These are phyloP conservation scores for Drosophila suboccidentalis DNA, from an alignment of 2,888 invertebrate genomes.

Conservation along the genomic window DNA sequence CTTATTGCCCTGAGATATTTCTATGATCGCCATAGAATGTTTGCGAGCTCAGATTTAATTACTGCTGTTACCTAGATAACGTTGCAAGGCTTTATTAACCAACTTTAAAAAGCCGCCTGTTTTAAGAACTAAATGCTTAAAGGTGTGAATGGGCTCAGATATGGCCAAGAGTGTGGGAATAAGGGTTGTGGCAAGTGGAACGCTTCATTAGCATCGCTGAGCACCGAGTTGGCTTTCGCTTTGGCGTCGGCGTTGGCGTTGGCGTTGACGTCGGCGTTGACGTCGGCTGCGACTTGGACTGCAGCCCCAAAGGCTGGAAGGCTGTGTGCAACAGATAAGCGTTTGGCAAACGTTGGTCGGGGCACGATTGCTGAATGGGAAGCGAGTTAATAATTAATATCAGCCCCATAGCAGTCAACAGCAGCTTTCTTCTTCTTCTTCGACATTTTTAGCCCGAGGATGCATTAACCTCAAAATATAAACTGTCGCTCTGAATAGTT, in stretches of 20 bases:
- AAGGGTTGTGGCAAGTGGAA: conserved; percentile 25
- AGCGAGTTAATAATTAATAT: conserved; percentile 78
- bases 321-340: conserved; percentile 73
- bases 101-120: conserved; percentile 3
- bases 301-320: conserved; percentile 46
- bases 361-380: conserved; percentile 57
- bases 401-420: conserved; percentile 61
- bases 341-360: conserved; percentile 20
- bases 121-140: conserved; percentile 16
- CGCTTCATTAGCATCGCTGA: conserved; percentile 73
- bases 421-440: conserved; percentile 21
- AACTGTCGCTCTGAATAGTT: conserved; percentile 65
- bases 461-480: conserved; percentile 76
- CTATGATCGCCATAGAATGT: not conserved
- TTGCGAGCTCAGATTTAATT: not conserved
- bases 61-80: not conserved
- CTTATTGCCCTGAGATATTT: too few species aligned
- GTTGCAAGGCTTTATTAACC: conserved; percentile 1
- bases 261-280: not conserved
- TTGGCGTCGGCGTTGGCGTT: too few species aligned
- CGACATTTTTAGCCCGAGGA: conserved; percentile 63
- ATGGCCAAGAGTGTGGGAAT: not conserved
- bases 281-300: conserved; percentile 25
- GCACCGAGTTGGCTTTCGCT: conserved; percentile 32
- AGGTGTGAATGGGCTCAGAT: conserved; percentile 4